phyloP scores from a whole-genome alignment of 2,888 invertebrate genomes.

The Dynastes grantii region DNA sequence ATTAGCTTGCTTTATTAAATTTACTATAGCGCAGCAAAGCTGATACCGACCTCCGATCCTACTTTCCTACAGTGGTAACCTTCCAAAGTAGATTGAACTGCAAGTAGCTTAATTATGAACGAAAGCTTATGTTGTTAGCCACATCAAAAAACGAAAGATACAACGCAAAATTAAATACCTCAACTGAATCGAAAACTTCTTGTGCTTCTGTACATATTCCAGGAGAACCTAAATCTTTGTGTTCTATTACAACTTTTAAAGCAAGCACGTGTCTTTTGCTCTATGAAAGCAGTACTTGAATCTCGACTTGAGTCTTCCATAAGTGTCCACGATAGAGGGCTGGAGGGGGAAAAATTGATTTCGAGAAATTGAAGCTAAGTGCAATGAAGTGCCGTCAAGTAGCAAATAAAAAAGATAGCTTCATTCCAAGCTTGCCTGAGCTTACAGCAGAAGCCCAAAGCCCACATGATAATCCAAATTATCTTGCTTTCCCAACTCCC shows the following conservation, averaged over 20 bases:
- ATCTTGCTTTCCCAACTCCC: conserved; percentile 50
- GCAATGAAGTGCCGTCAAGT: conserved; percentile 64
- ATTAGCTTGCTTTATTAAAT: no score
- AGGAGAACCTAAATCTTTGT: no score
- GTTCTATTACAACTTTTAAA: conserved; percentile 11
- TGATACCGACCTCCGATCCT: no score
- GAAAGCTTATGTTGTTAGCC: no score
- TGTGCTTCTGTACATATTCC: no score
- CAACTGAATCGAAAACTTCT: no score
- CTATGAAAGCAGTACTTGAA: neutral
- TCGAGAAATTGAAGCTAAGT: conserved; percentile 55
- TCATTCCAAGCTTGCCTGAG: conserved; percentile 67
- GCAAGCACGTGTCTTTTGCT: neutral
- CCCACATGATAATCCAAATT: conserved; percentile 54
- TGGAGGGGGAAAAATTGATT: conserved; percentile 42
- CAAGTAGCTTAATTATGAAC: no score
- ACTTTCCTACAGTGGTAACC: no score
- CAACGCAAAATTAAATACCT: no score
- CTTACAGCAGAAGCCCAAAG: conserved; percentile 66
- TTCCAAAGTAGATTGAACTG: no score
- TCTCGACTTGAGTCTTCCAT: conserved; percentile 10
- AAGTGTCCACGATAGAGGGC: conserved; percentile 39
- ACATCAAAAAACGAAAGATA: no score
- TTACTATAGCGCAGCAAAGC: neutral
- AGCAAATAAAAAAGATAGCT: conserved; percentile 62